Evolutionary conservation across 2,888 invertebrate genomes (phyloP).

Genomic region (Tortricodes alternella): DNA sequence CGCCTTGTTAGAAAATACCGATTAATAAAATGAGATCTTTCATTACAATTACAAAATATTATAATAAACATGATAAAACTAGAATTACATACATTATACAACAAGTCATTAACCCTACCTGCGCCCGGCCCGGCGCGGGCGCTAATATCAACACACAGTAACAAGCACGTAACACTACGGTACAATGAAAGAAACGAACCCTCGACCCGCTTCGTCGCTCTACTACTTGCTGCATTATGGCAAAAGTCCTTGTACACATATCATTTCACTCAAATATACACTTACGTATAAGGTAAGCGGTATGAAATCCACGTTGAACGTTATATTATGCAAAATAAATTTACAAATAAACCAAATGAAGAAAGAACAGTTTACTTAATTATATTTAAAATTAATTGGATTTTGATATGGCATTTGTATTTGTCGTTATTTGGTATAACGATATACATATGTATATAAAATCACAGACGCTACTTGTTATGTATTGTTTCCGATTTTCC

Average conservation of each 20-base stretch:
- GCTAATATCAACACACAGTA: constrained; percentile 59
- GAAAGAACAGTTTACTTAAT: constrained; percentile 53
- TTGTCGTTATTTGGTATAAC: constrained; percentile 67
- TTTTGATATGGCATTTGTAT: constrained; percentile 79
- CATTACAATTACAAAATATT: constrained; percentile 82
- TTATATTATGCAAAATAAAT: constrained; percentile 48
- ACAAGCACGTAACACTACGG: constrained; percentile 67
- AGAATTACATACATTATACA: constrained; percentile 80
- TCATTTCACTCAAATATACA: not conserved
- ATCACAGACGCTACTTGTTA: constrained; percentile 75
- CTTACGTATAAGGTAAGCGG: constrained; percentile 17
- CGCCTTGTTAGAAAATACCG: constrained; percentile 83
- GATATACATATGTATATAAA: constrained; percentile 69
- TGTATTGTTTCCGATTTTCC: constrained; percentile 55
- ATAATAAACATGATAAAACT: constrained; percentile 79
- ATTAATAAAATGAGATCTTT: constrained; percentile 84
- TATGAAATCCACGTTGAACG: constrained; percentile 3
- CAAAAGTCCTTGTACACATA: constrained; percentile 15
- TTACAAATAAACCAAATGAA: constrained; percentile 48
- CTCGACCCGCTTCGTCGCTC: constrained; percentile 39
- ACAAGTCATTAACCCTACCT: constrained; percentile 74
- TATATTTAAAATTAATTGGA: constrained; percentile 70
- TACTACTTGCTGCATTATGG: constrained; percentile 13
- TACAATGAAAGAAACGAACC: constrained; percentile 66
- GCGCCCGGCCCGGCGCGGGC: constrained; percentile 58